Base-by-base conservation (phyloP, 2,888 invertebrate species). In the Teleiodes luculella region DNA sequence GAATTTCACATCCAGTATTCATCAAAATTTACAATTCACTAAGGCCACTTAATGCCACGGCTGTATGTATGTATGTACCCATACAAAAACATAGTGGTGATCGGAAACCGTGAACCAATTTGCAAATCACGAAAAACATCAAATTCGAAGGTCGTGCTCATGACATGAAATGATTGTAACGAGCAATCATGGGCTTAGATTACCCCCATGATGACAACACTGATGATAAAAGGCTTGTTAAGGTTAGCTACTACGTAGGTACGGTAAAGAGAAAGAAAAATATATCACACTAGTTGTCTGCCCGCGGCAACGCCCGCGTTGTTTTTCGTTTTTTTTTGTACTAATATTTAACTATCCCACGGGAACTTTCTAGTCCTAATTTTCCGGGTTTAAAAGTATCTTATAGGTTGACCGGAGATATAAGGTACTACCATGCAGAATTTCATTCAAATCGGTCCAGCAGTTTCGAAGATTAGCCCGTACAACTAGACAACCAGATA, bases 81-180 rank as follows among this genome's bases (percentile, higher is more conserved):
- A 16, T 1, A 11, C 20, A n/a, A 24, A 24, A 3, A 43, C 6
- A 24, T 6, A 6, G 24, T 11, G 43, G 13, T 20, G 24, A 43
- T 43, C 24, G 24, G 24, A 47, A 55, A 52, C 61, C 54, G 31
- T 59, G 59, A 55, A 56, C 59, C 58, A 57, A 62, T 59, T 62
- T 14, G 61, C 61, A 53, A 59, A 59, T 54, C 24, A 48, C 46
- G 43, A 35, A 56, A 48, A 53, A n/a, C 33, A 41, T 49, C 35
- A 18, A 41, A 41, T 18, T 4, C 18, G 49, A 54, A 31, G 36
- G 52, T 53, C 53, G n/a, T n/a, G n/a, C n/a, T n/a, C n/a, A n/a
- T n/a, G n/a, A n/a, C n/a, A 49, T 18, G 39, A 41, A 33, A 13
- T 24, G 20, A 45, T 35, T 13, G 46, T 24, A 46, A 28, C 28